Conservation (phyloP, 2,113 vertebrate genomes). For the Oplegnathus fasciatus region DNA sequence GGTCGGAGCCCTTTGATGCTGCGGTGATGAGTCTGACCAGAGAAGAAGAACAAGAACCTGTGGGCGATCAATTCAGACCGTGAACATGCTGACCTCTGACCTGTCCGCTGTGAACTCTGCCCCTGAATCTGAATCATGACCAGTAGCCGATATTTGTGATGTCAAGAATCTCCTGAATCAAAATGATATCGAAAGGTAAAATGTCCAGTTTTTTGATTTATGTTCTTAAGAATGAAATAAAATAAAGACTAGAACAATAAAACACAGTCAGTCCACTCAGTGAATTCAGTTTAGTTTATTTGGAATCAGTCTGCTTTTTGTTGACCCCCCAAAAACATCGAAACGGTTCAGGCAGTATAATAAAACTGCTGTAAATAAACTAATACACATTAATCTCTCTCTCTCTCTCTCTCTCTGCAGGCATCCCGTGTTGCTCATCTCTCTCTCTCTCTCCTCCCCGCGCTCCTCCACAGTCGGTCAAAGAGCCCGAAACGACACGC, state of each 20-base stretch:
- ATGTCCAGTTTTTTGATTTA: neutral
- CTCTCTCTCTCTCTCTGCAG: slow-evolving; percentile 31
- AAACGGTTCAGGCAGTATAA: neutral
- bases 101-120: slow-evolving; percentile 82
- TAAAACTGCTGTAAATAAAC: slow-evolving; percentile 12
- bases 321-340: neutral
- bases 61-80: slow-evolving; percentile 90
- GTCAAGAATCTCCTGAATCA: neutral
- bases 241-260: neutral
- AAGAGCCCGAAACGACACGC: slow-evolving; percentile 97
- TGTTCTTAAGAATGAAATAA: neutral
- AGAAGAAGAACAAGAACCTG: slow-evolving; percentile 81
- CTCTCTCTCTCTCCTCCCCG: slow-evolving; percentile 66
- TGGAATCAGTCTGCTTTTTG: neutral
- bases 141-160: neutral
- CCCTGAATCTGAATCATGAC: neutral
- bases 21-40: slow-evolving; percentile 72
- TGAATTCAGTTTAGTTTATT: neutral
- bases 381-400: slow-evolving; percentile 7
- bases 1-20: slow-evolving; percentile 83
- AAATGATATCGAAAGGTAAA: neutral
- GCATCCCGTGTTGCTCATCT: neutral
- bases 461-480: slow-evolving; percentile 88
- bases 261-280: neutral
- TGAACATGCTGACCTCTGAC: slow-evolving; percentile 90